phyloP scores from a whole-genome alignment of 2,113 vertebrate species.

The human region DNA sequence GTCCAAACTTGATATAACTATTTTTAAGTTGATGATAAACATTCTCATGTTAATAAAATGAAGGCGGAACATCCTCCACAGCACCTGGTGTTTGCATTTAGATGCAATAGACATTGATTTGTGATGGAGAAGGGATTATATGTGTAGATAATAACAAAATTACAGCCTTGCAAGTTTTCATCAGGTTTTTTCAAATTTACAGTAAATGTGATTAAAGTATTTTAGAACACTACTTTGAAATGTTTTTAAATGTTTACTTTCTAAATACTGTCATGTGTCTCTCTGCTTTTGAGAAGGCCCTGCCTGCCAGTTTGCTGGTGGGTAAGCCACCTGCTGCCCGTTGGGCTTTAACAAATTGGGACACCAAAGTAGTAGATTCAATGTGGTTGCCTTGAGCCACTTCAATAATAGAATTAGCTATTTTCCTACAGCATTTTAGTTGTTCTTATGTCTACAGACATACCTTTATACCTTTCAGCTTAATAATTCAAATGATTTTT shows the following conservation, averaged over 20 bases:
- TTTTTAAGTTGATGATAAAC: conserved; percentile 28
- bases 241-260: neutral
- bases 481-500: conserved; percentile 16
- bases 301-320: neutral
- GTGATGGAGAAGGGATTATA: neutral
- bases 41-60: conserved; percentile 46
- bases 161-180: conserved; percentile 26
- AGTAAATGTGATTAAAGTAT: conserved; percentile 38
- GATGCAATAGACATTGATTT: neutral
- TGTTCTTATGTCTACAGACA: neutral
- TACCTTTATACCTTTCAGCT: neutral
- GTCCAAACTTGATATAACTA: neutral
- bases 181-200: conserved; percentile 10
- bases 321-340: neutral
- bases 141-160: conserved; percentile 33
- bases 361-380: neutral
- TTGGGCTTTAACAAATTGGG: neutral
- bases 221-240: conserved; percentile 22
- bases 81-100: conserved; percentile 1
- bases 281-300: conserved; percentile 1
- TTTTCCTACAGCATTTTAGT: neutral
- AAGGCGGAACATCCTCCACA: neutral
- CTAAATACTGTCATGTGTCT: conserved; percentile 20
- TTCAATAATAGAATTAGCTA: neutral
- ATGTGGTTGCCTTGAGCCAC: conserved; percentile 2